Evolutionary conservation across 2,113 vertebrate species (phyloP), one percentile per base, ranked within the genome.

Genomic region (Sminthopsis crassicaudata): DNA sequence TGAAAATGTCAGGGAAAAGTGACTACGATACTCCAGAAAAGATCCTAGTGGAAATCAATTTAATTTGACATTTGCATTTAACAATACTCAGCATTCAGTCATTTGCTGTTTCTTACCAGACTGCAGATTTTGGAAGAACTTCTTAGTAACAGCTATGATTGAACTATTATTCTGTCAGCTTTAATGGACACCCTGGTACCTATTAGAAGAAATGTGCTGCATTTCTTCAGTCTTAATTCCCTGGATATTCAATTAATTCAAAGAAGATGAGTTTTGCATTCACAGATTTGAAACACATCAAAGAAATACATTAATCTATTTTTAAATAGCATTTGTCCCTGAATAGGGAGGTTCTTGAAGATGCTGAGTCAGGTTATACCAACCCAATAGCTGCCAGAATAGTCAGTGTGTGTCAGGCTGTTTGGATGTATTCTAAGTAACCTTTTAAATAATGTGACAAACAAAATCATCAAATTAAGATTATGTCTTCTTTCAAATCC

Each of bases 181-280:
- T 89, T 95, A 96, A 96, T 27, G 46, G 97, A 98, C 91, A 97
- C 54, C 94, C 14, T 96, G 97, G 22, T 3, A 94, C 2, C 9
- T 26, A 92, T 53, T 51, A 96, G 91, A 98, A n/a, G n/a, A n/a
- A n/a, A 97, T 6, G 0, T 19, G 93, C 2, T 8, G 2, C 27
- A n/a, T 96, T 97, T 96, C 93, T 93, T 95, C 6, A 97, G 91
- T 50, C 91, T 55, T 55, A 93, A 97, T 93, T 92, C 94, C 67
- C 93, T 93, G 36, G 93, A 84, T 94, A 97, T 89, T 97, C 95
- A 98, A 97, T 98, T 98, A 98, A 98, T 97, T 97, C 60, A 90
- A 60, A 8, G 94, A 96, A 96, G 97, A 89, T 90, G 57, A 98
- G 53, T 26, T 91, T 95, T 19, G 26, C 94, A 1, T 8, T 96